Evolutionary conservation across 1,140 invertebrate genomes (phyloP), one percentile per base, ranked within the genome.

Genomic region (Melanaphis sacchari): DNA sequence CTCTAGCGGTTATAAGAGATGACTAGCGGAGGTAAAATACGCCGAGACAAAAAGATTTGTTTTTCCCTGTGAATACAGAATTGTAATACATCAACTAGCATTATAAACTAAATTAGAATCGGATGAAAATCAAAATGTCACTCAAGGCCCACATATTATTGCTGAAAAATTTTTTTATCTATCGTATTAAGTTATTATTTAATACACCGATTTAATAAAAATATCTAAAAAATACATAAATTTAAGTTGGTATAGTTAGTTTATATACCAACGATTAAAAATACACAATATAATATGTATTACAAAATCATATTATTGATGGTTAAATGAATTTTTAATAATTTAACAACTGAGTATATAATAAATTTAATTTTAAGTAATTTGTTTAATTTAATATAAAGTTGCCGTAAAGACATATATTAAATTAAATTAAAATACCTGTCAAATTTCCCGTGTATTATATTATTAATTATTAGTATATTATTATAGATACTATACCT

Each of bases 1-100:
- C 82, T 91, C 82, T 41, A 66, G 52, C 81, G 46, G 54, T 52
- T 66, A 52, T 66, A 84, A 18, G 76, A 91, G 52, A 54, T 54
- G 49, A 93, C 81, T 76, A 90, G 84, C 49, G 84, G 54, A 90
- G 84, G 41, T 66, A 90, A 41, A 91, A 93, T 46, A 38, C 59
- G 93, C 92, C 76, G 92, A 85, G 90, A 46, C 90, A 89, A 93
- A 93, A 90, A 22, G 84, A 89, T 76, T 89, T 59, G 31, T 49
- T 43, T 93, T 46, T 82, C 38, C 15, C 21, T 40, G 5, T 59
- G 88, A 36, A 90, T 66, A 59, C 54, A 40, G 38, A 59, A 41
- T 52, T 38, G n/a, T 52, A 89, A 89, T 52, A 89, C 9, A 54
- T 8, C 8, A 52, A 49, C n/a, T 40, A 2, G 87, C 38, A 11